Percentiles rank a stretch among this genome's conserved stretches.
phyloP scores from a whole-genome alignment of 2,113 vertebrate species.

The Nannospalax galili region DNA sequence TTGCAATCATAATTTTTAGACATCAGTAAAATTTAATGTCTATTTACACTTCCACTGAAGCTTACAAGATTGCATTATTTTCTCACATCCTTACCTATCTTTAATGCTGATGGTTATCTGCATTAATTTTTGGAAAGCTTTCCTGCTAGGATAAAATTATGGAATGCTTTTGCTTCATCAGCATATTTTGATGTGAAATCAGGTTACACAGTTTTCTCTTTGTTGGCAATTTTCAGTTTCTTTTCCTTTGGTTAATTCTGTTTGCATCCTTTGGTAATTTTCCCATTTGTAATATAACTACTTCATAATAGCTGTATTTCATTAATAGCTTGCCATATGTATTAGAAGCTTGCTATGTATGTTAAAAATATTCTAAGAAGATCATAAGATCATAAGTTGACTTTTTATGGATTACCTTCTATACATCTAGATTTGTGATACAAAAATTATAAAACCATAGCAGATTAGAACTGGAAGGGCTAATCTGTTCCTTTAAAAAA shows the following conservation, averaged over 20 bases:
- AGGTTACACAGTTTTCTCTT: slow-evolving; percentile 20
- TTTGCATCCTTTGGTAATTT: slow-evolving; percentile 30
- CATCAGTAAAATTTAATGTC: background rate
- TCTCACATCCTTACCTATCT: background rate
- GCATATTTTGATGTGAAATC: slow-evolving; percentile 28
- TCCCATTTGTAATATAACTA: background rate
- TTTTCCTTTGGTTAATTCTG: slow-evolving; percentile 25
- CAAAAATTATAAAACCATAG: background rate
- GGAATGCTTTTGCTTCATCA: slow-evolving; percentile 28
- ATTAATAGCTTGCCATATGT: background rate
- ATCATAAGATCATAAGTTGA: background rate
- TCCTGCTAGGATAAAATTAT: slow-evolving; percentile 29
- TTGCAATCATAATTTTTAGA: background rate
- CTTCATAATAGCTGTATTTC: slow-evolving; percentile 13
- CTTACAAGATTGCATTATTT: background rate
- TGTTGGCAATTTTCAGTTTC: slow-evolving; percentile 18
- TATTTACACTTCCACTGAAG: too few species aligned
- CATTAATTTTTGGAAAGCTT: background rate
- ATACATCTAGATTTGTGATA: slow-evolving; percentile 1
- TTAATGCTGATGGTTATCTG: background rate
- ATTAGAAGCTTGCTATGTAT: slow-evolving; percentile 8
- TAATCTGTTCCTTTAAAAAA: background rate
- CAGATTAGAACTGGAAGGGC: background rate
- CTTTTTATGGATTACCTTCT: slow-evolving; percentile 43
- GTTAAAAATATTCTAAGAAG: slow-evolving; percentile 17